Evolutionary conservation across 1,140 invertebrate species (phyloP).

Genomic region (Leptestheria dahalacensis): DNA sequence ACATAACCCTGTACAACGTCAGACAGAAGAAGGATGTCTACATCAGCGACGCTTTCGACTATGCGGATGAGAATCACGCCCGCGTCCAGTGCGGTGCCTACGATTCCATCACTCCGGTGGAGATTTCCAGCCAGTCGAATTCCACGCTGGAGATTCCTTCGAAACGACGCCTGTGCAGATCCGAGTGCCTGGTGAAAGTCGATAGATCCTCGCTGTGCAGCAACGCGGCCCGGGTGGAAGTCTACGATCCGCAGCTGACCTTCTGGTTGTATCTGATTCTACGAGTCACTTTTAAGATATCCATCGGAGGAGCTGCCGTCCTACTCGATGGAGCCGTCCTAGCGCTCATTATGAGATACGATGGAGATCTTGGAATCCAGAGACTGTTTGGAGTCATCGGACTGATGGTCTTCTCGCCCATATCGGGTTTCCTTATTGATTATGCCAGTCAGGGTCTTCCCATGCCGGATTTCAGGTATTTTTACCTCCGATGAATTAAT

Average conservation of each 20-base stretch:
- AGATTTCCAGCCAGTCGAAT: background rate
- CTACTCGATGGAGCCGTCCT: conserved; percentile 72
- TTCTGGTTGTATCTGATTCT: conserved; percentile 61
- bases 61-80: background rate
- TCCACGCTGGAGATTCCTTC: background rate
- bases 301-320: conserved; percentile 53
- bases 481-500: too few relatives aligned
- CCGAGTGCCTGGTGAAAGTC: background rate
- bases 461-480: conserved; percentile 54
- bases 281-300: conserved; percentile 47
- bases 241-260: conserved; percentile 45
- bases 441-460: conserved; percentile 39
- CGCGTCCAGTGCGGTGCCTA: background rate
- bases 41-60: background rate
- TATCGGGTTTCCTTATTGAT: conserved; percentile 59
- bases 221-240: conserved; percentile 21
- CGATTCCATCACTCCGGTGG: background rate
- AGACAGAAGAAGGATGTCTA: background rate
- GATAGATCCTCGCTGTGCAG: conserved; percentile 11
- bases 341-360: conserved; percentile 55
- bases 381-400: conserved; percentile 60
- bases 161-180: background rate
- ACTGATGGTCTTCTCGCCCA: conserved; percentile 59
- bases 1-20: background rate
- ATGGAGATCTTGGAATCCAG: conserved; percentile 63